Base-by-base conservation (phyloP, 1,140 invertebrate species). In the Brachionus rubens region DNA sequence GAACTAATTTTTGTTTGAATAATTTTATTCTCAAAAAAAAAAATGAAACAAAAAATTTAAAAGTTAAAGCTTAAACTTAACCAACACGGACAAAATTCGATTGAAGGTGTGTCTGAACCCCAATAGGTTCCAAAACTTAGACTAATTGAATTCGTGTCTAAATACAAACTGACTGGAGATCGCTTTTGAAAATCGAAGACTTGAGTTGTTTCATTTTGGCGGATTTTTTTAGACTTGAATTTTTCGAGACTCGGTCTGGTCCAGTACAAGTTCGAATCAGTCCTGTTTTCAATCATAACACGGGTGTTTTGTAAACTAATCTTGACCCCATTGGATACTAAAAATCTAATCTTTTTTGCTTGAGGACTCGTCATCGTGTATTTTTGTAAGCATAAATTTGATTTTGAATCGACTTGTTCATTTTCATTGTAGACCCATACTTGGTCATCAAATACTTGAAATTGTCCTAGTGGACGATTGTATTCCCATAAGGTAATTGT, bases 21-120 rank as follows among this genome's bases (percentile, higher is more conserved):
- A 46, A 46, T 7, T 7, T 7, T 14, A 7, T 46, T 16, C 5
- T 46, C 14, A 14, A 46, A 14, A 7, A 7, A 7, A 3, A 46
- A 46, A 46, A 41, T 43, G 19, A 65, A 21, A 30, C 41, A 65
- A 12, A 30, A 65, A 65, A 46, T 43, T 30, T 43, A 43, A 65
- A 65, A 65, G 43, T 65, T 65, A 43, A 65, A 65, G 24, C 21
- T 43, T 3, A 65, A 26, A 26, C 24, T 65, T 1, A 65, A 43
- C 59, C 59, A 65, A 41, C 19, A 26, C 24, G 59, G 36, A 65
- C 59, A 65, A 65, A 43, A 65, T 26, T 65, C 59, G 1, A 65
- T 65, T 12, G 59, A 65, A 30, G n/a, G 36, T 65, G 36, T 59
- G 10, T 43, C 41, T 24, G 36, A 43, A 43, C 59, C 59, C 59